Evolutionary conservation across 2,113 vertebrate species (phyloP).

Genomic region (Rattus norvegicus): GRCr8 NC_086036.1:61068001-61068500

Average conservation of each 20-base stretch:
- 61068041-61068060: background rate
- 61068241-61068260: background rate
- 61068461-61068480: background rate
- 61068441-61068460: too few relatives aligned
- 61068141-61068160: background rate
- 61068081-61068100: background rate
- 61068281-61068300: background rate
- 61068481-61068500: background rate
- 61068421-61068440: background rate
- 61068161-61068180: background rate
- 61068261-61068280: background rate
- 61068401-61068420: background rate
- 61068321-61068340: background rate
- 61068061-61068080: background rate
- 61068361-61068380: background rate
- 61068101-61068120: background rate
- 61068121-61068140: too few relatives aligned
- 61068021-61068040: background rate
- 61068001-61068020: background rate
- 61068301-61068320: background rate
- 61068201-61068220: accelerated
- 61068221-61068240: background rate
- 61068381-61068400: background rate
- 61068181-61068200: background rate
- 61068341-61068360: too few relatives aligned